Evolutionary conservation across 2,888 invertebrate genomes (phyloP), one percentile per base, ranked within the genome.

Genomic region (Tillus elongatus): DNA sequence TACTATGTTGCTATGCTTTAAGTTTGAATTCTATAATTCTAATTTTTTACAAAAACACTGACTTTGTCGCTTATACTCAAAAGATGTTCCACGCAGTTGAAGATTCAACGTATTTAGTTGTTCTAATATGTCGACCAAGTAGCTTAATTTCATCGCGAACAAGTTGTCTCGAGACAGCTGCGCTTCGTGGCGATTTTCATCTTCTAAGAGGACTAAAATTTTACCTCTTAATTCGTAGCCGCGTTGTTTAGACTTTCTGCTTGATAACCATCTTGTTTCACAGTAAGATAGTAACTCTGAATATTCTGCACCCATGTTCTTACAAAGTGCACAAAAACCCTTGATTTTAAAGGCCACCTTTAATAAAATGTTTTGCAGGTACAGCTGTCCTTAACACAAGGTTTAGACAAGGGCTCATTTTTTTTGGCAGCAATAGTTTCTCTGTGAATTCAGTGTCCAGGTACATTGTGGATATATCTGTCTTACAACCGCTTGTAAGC

Each of bases 71-170:
- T n/a, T n/a, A n/a, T n/a, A n/a, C n/a, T n/a, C n/a, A n/a, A n/a
- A n/a, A n/a, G n/a, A n/a, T n/a, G n/a, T n/a, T n/a, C n/a, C n/a
- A n/a, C n/a, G n/a, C n/a, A n/a, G n/a, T n/a, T n/a, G n/a, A 14
- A 45, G 35, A 35, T 45, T 43, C 32, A 45, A 35, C 11, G 36
- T 11, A 30, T 44, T 40, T 26, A 42, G 33, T 15, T 46, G 36
- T 30, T 43, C 39, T 29, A 47, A 47, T 34, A 46, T 44, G 28
- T 46, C 45, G n/a, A n/a, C n/a, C n/a, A n/a, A n/a, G n/a, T n/a
- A n/a, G n/a, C n/a, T n/a, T n/a, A n/a, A n/a, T n/a, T 40, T 35
- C 35, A 41, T 36, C 15, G 37, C 30, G 36, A 38, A 44, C n/a
- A 30, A 12, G n/a, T 27, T 15, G 31, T 42, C 39, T 31, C 35